Evolutionary conservation across 1,140 invertebrate genomes (phyloP).

Genomic region (Adelges cooleyi): DNA sequence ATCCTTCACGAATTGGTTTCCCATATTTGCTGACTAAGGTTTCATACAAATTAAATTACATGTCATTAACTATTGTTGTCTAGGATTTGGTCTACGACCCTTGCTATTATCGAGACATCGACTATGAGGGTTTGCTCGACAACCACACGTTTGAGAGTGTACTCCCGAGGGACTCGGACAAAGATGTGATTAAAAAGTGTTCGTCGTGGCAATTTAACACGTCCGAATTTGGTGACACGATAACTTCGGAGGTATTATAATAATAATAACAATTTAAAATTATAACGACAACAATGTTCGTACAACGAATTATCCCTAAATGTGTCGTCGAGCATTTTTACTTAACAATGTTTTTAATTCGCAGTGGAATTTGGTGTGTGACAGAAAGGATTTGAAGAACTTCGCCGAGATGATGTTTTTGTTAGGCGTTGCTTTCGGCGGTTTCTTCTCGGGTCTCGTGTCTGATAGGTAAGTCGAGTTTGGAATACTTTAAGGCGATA

Average conservation of each 20-base stretch:
- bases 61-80: too few species aligned
- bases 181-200: slow-evolving; percentile 37
- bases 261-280: background rate
- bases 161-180: background rate
- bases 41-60: too few species aligned
- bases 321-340: slow-evolving; percentile 5
- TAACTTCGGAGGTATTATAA: slow-evolving; percentile 46
- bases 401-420: slow-evolving; percentile 57
- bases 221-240: slow-evolving; percentile 52
- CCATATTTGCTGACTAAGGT: too few species aligned
- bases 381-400: slow-evolving; percentile 48
- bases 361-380: slow-evolving; percentile 55
- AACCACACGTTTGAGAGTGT: background rate
- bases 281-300: background rate
- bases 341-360: slow-evolving; percentile 31
- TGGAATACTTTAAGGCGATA: background rate
- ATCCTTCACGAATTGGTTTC: too few species aligned
- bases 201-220: slow-evolving; percentile 48
- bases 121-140: background rate
- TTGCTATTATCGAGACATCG: slow-evolving; percentile 4
- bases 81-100: slow-evolving; percentile 4
- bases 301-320: too few species aligned
- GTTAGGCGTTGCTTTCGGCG: slow-evolving; percentile 53
- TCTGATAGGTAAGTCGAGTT: slow-evolving; percentile 44
- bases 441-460: slow-evolving; percentile 54